Evolutionary conservation across 30 jellyfish, hydroid and myxozoan species (phyloP), one percentile per base, ranked within the genome.

Genomic region (Phacellophora camtschatica): DNA sequence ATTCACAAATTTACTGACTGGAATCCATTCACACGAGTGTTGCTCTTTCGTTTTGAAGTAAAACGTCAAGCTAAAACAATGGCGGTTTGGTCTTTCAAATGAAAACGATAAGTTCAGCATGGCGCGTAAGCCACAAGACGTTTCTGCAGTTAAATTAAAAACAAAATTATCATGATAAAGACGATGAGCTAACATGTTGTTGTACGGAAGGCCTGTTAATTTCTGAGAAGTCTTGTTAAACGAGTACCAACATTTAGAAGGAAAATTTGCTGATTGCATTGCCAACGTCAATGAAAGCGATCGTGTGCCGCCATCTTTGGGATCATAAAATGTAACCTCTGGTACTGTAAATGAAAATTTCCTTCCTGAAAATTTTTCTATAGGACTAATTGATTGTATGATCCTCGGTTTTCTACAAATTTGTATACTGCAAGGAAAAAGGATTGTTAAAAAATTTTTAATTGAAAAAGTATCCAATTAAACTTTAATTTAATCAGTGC

Each of bases 221-320:
- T 1, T 59, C 66, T 58, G 89, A 5, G 82, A 35, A 9, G 89
- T 61, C 16, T 81, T 27, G 31, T 77, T 77, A 51, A 59, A 77
- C 0, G 89, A 19, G 31, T 22, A 77, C 89, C 89, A 77, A 50
- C 89, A 77, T 45, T 59, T 59, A 3, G 64, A 11, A 1, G 43
- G 67, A 42, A 48, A 18, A n/a, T 50, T 41, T 1, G 75, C 43
- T 2, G 71, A 31, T 23, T 23, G 10, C n/a, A 13, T 16, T n/a
- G 13, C 43, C 49, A 73, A 25, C 4, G 72, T 8, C 58, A 71
- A 45, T 19, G 25, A 10, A 23, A 73, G 64, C 4, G 10, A 22
- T 8, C 86, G 86, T 8, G 98, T 85, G 23, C 29, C 27, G 15
- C 98, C 98, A 74, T 91, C 98, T 85, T 91, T 96, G 9, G 48